These are phyloP conservation scores for Rissa tridactyla DNA, from an alignment of 2,113 vertebrate genomes.

Conservation along the genomic window DNA sequence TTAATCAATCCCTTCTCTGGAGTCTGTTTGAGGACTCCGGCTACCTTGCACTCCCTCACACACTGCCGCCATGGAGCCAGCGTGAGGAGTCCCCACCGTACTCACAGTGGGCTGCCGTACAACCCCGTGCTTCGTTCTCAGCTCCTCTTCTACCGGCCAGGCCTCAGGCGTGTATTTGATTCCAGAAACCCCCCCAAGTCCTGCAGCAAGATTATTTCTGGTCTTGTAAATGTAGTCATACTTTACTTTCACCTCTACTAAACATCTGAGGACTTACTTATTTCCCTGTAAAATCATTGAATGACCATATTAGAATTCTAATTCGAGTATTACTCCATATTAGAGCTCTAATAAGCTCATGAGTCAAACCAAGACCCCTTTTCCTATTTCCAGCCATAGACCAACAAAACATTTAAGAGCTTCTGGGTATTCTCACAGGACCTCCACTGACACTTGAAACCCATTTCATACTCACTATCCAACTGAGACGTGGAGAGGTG, in stretches of 20 bases:
- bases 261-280: not conserved
- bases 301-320: not conserved
- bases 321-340: not conserved
- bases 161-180: not conserved
- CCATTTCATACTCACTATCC: not conserved
- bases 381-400: not conserved
- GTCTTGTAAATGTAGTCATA: not conserved
- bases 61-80: not conserved
- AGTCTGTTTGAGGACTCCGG: not conserved
- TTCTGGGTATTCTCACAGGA: not conserved
- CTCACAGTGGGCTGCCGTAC: fast-evolving
- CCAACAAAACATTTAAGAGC: not conserved
- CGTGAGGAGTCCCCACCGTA: fast-evolving
- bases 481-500: not conserved
- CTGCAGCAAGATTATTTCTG: not conserved
- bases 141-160: not conserved
- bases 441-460: not conserved
- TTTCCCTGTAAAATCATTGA: not conserved
- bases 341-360: not conserved
- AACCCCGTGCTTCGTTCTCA: fast-evolving
- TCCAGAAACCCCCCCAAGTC: not conserved
- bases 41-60: fast-evolving
- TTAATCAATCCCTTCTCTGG: not conserved
- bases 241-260: not conserved
- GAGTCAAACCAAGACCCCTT: not conserved